Evolutionary conservation across 2,888 invertebrate species (phyloP), one percentile per base, ranked within the genome.

Genomic region (Parelbella ahira): DNA sequence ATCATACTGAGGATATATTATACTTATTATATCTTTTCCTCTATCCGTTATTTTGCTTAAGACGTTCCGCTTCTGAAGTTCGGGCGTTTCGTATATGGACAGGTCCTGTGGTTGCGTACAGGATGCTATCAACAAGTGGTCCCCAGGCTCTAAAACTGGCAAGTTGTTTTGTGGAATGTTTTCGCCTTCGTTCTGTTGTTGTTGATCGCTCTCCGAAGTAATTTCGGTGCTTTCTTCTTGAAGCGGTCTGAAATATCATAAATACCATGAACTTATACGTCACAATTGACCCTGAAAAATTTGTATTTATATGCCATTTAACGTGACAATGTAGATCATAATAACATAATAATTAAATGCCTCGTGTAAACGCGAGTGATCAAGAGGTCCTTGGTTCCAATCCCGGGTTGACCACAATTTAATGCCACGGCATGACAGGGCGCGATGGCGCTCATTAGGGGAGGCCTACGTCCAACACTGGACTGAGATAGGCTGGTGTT

Each of bases 91-190:
- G 8, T 49, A 48, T 38, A 58, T 60, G 3, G 53, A 41, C 1
- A 60, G 24, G 33, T 78, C 68, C 27, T 41, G 50, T 49, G 45
- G 21, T 56, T 58, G 56, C 24, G 32, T 46, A 20, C 47, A 50
- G 3, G 53, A 20, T 1, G 90, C 86, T 29, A 91, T 89, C 1
- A 91, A 70, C 2, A 93, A 70, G 13, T 91, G 86, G 71, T 94
- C 93, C 0, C 91, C 92, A 0, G 92, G 90, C 50, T 90, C 87
- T n/a, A 93, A 53, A 0, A 86, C 78, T 0, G 91, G 91, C 4
- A 92, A 53, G 19, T 76, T 65, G 1, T 57, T 49, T 43, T 63
- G 47, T 1, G 68, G 63, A 5, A 54, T 47, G 39, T 62, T 57
- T 43, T 72, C 71, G 34, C 45, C 8, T 21, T 27, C 4, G 47